Evolutionary conservation across 1,140 invertebrate species (phyloP).

Genomic region (Sesamia nonagrioides): DNA sequence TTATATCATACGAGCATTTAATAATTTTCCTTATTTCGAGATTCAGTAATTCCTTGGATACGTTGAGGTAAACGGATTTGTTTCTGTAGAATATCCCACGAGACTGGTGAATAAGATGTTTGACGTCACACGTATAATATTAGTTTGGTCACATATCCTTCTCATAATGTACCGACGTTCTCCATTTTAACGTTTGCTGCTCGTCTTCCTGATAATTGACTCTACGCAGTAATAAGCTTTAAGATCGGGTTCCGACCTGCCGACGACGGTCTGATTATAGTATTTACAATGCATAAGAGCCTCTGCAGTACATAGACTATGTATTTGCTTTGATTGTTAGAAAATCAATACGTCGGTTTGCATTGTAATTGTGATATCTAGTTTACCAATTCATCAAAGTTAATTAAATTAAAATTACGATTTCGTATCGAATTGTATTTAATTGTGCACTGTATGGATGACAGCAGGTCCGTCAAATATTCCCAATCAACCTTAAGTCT

Average conservation of each 20-base stretch:
- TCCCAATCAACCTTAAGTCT: too few relatives aligned
- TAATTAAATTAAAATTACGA: background rate
- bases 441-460: background rate
- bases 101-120: constrained; percentile 3
- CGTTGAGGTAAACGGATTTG: constrained; percentile 43
- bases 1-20: constrained; percentile 44
- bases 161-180: constrained; percentile 37
- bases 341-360: background rate
- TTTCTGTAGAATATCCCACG: constrained; percentile 43
- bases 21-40: constrained; percentile 39
- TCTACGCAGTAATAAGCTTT: constrained; percentile 26
- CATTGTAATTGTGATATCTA: background rate
- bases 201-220: constrained; percentile 30
- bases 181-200: constrained; percentile 16
- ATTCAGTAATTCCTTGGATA: constrained; percentile 47
- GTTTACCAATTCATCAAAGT: background rate
- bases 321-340: background rate
- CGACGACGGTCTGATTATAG: constrained; percentile 7
- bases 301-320: background rate
- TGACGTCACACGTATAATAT: constrained; percentile 45
- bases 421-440: background rate
- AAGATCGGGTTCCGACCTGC: constrained; percentile 13
- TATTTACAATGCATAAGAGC: constrained; percentile 6
- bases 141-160: constrained; percentile 47
- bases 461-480: too few relatives aligned